Percentiles rank a stretch among this genome's conserved stretches.
These are phyloP conservation scores for Isurus oxyrinchus DNA, from an alignment of 2,113 vertebrate genomes.

Conservation along the genomic window DNA sequence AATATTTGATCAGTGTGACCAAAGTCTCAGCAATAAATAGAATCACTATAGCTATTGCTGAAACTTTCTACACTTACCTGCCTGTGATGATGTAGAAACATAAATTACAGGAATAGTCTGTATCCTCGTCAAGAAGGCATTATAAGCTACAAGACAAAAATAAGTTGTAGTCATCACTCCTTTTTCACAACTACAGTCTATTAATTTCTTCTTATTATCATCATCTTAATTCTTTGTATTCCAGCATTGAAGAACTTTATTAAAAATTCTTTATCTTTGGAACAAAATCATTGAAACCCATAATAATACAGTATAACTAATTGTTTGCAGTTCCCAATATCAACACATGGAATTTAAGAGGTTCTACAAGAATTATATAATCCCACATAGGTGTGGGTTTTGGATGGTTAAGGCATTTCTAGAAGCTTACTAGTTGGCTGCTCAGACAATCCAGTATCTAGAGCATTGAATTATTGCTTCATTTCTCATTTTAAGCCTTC, in stretches of 20 bases:
- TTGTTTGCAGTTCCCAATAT: background rate
- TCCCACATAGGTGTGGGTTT: background rate
- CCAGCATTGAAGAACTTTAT: background rate
- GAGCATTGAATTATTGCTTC: background rate
- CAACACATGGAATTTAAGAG: background rate
- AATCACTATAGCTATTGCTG: background rate
- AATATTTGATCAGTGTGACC: background rate
- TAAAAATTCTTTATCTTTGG: background rate
- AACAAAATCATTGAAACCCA: background rate
- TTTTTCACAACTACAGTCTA: background rate
- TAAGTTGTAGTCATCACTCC: background rate
- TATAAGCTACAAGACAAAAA: constrained; percentile 46
- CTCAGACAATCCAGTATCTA: background rate
- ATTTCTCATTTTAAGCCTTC: background rate
- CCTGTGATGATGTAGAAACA: constrained; percentile 43
- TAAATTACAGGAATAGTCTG: constrained; percentile 50
- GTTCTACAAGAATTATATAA: background rate
- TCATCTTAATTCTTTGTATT: background rate
- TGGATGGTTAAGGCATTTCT: background rate
- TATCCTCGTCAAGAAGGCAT: constrained; percentile 46
- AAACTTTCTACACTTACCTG: constrained; percentile 44
- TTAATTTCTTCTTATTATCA: background rate
- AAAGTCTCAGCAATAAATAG: background rate
- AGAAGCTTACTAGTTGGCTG: background rate
- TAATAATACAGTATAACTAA: background rate